Evolutionary conservation across 2,113 vertebrate species (phyloP).

Genomic region (Chlorodrepanis virens): DNA sequence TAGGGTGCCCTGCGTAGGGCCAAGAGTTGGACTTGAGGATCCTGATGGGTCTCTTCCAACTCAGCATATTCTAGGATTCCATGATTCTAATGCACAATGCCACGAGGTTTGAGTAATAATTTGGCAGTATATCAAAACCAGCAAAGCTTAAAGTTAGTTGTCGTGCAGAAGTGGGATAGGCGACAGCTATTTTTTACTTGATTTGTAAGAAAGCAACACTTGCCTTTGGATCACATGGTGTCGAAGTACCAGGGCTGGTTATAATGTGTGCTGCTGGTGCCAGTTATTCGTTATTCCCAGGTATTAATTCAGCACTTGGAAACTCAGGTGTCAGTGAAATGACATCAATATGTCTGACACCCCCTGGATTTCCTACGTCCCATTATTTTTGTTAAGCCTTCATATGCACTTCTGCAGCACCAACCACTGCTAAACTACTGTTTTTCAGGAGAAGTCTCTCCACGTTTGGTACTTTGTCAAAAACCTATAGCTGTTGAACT

Average conservation of each 20-base stretch:
- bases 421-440: slow-evolving; percentile 28
- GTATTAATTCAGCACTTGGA: neutral
- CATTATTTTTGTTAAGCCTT: neutral
- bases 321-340: neutral
- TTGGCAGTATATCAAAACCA: slow-evolving; percentile 24
- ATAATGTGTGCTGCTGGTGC: neutral
- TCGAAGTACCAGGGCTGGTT: neutral
- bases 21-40: neutral
- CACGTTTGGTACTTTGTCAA: neutral
- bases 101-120: neutral
- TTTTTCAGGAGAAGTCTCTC: slow-evolving; percentile 41
- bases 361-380: neutral
- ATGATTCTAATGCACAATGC: neutral
- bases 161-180: neutral
- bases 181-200: neutral
- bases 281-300: neutral
- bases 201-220: neutral
- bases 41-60: neutral
- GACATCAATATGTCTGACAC: neutral
- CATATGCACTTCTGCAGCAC: neutral
- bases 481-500: neutral
- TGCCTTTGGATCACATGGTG: slow-evolving; percentile 36
- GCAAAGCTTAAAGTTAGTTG: neutral
- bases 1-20: neutral
- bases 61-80: neutral